A percentile compares a stretch with the other conserved stretches of the same genome.
Conservation (phyloP, 2,888 invertebrate genomes). For the Bugula neritina region DNA sequence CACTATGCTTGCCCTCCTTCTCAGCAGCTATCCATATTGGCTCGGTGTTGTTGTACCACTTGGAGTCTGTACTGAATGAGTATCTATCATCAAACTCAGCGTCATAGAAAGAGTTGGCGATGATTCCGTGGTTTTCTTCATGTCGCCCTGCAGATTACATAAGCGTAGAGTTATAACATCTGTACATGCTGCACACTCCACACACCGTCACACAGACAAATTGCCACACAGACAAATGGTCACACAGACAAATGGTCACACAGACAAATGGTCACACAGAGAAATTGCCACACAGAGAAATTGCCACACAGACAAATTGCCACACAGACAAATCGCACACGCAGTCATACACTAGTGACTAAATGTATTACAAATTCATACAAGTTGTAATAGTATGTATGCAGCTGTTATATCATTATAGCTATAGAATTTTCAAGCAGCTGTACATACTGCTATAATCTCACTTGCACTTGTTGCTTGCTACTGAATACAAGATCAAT, state of each 20-base stretch:
- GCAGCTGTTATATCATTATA: too few species aligned
- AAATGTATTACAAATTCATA: too few species aligned
- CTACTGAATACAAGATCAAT: too few species aligned
- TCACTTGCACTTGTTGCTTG: too few species aligned
- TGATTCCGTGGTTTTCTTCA: slow-evolving; percentile 29
- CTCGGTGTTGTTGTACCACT: slow-evolving; percentile 30
- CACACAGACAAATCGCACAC: too few species aligned
- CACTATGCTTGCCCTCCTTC: slow-evolving; percentile 53
- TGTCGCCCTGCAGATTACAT: slow-evolving; percentile 1
- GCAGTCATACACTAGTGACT: too few species aligned
- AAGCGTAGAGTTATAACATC: background rate
- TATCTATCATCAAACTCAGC: slow-evolving; percentile 28
- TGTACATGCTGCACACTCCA: background rate
- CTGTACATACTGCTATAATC: too few species aligned
- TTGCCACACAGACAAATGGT: background rate
- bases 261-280: background rate
- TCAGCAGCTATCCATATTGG: slow-evolving; percentile 30
- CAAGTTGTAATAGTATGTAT: too few species aligned
- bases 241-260: background rate
- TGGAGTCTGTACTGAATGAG: slow-evolving; percentile 22
- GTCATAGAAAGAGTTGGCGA: slow-evolving; percentile 30
- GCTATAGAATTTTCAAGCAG: too few species aligned
- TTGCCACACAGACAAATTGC: too few species aligned
- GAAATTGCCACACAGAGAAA: background rate
- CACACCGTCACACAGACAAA: background rate